Evolutionary conservation across 2,888 invertebrate genomes (phyloP).

Genomic region (Psylliodes chrysocephalus): DNA sequence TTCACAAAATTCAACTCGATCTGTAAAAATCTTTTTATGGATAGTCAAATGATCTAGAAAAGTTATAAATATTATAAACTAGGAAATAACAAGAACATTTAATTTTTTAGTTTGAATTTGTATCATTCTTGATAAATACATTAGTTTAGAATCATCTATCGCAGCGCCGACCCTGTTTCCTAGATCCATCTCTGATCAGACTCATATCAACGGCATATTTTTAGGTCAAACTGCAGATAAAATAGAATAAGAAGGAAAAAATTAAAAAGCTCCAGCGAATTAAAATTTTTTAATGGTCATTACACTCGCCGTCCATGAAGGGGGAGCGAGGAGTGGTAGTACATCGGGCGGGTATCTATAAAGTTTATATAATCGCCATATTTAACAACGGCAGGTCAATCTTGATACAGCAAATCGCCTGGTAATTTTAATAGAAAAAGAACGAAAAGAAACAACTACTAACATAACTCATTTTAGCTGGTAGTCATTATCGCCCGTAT

Average conservation of each 20-base stretch:
- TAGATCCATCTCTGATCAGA: background rate
- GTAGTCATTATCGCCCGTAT: constrained; percentile 46
- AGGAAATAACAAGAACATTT: too few relatives aligned
- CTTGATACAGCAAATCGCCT: constrained; percentile 50
- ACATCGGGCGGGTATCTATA: constrained; percentile 34
- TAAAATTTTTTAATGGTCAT: constrained; percentile 44
- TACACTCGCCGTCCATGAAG: constrained; percentile 24
- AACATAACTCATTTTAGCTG: constrained; percentile 51
- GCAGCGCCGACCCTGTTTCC: background rate
- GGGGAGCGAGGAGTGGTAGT: constrained; percentile 11
- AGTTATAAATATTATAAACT: too few relatives aligned
- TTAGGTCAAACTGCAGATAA: constrained; percentile 31
- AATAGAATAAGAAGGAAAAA: constrained; percentile 37
- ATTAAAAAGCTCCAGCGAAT: constrained; percentile 36
- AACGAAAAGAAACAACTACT: constrained; percentile 45
- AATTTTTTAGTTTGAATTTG: too few relatives aligned
- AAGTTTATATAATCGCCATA: constrained; percentile 46
- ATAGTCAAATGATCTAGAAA: too few relatives aligned
- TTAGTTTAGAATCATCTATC: too few relatives aligned
- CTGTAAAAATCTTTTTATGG: too few relatives aligned
- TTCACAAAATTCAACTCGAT: too few relatives aligned
- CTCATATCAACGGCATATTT: constrained; percentile 29
- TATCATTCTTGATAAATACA: too few relatives aligned
- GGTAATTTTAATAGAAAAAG: constrained; percentile 52
- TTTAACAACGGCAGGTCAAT: constrained; percentile 51